These are phyloP conservation scores for Zaprionus bogoriensis DNA, from an alignment of 2,888 invertebrate species.

Conservation along the genomic window DNA sequence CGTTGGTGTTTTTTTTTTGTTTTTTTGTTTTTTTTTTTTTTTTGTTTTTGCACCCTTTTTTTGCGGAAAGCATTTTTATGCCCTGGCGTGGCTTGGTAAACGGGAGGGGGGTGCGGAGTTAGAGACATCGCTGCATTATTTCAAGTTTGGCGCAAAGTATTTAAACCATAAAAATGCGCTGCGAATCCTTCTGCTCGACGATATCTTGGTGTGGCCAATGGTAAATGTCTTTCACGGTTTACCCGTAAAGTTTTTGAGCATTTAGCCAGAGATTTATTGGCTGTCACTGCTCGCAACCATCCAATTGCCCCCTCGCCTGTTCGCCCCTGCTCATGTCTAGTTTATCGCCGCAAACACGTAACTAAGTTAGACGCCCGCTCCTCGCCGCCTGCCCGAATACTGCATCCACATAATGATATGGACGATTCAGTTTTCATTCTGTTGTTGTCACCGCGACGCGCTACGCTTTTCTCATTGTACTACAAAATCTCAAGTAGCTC, in stretches of 20 bases:
- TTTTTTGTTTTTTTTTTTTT: constrained; percentile 53
- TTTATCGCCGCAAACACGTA: constrained; percentile 61
- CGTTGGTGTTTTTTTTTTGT: constrained; percentile 10
- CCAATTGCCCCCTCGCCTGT: no score
- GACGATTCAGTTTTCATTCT: constrained; percentile 58
- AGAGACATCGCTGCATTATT: constrained; percentile 56
- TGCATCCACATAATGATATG: constrained; percentile 56
- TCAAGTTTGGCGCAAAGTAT: constrained; percentile 65
- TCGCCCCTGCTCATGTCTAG: constrained; percentile 3
- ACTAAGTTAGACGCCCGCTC: constrained; percentile 22
- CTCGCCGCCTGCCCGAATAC: constrained; percentile 3
- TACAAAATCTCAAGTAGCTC: constrained; percentile 36
- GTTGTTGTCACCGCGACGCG: constrained; percentile 53
- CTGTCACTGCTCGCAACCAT: constrained; percentile 50
- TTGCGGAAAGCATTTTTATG: constrained; percentile 45
- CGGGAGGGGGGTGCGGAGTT: neutral
- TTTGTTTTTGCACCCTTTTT: constrained; percentile 16
- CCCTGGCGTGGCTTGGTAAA: neutral
- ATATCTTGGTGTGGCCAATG: constrained; percentile 41
- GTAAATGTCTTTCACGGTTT: constrained; percentile 56
- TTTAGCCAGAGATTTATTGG: constrained; percentile 65
- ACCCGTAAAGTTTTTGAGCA: constrained; percentile 60
- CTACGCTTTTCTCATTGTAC: constrained; percentile 42
- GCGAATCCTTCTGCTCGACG: constrained; percentile 33
- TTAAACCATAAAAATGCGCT: constrained; percentile 63